Conservation (phyloP, 1,140 invertebrate genomes). For the Tetramorium parvispinum region DNA sequence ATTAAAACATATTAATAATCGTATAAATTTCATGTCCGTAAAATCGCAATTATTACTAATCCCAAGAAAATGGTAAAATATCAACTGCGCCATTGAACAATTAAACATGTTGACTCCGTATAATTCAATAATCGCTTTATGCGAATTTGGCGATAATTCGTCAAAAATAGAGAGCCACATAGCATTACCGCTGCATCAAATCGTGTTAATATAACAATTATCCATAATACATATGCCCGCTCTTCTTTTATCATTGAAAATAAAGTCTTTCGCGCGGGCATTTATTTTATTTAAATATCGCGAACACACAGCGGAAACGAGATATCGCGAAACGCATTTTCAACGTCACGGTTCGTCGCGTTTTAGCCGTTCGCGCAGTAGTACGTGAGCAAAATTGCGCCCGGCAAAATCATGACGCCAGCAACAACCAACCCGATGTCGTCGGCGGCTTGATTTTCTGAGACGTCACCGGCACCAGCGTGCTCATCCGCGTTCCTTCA, state of each 20-base stretch:
- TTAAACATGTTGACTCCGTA: constrained; percentile 26
- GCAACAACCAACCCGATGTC: constrained; percentile 20
- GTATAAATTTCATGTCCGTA: constrained; percentile 2
- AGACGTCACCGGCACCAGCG: constrained; percentile 42
- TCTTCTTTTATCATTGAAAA: constrained; percentile 2
- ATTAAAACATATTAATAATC: constrained; percentile 27
- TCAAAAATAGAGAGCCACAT: constrained; percentile 14
- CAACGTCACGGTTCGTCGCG: constrained; percentile 30
- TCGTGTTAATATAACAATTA: constrained; percentile 35
- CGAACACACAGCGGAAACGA: constrained; percentile 2
- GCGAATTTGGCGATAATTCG: constrained; percentile 25
- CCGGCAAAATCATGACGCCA: constrained; percentile 51
- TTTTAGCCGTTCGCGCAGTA: constrained; percentile 11
- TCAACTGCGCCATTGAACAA: constrained; percentile 10
- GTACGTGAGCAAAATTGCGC: constrained; percentile 54
- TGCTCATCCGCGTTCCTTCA: constrained; percentile 31
- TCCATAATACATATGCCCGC: background rate
- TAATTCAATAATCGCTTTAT: constrained; percentile 41
- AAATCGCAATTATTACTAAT: constrained; percentile 22
- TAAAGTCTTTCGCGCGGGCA: constrained; percentile 6
- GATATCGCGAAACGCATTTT: constrained; percentile 41
- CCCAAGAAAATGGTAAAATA: constrained; percentile 22
- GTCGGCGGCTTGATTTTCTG: constrained; percentile 43
- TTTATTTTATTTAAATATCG: constrained; percentile 52
- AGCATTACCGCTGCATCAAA: constrained; percentile 5